Base-by-base conservation (phyloP, 1,140 invertebrate genomes). In the Lucilia sericata region DNA sequence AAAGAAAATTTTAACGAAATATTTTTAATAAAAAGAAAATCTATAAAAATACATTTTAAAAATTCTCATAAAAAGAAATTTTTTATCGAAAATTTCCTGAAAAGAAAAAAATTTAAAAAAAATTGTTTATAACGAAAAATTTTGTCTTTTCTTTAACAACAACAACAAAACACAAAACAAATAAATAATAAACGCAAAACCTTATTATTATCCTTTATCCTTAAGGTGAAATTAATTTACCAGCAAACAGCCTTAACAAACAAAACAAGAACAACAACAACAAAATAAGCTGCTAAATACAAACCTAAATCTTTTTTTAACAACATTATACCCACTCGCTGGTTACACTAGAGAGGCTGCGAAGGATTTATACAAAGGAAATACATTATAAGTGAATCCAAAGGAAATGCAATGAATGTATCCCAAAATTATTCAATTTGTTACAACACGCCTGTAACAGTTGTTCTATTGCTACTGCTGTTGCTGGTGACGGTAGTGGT, bases 351-450 rank as follows among this genome's bases (percentile, higher is more conserved):
- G 10, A 42, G 42, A 42, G 42, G 2, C 5, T 7, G 42, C 2
- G 42, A 0, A 5, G 0, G 10, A 42, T 42, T 7, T 42, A 42
- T 17, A 55, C 13, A 55, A 55, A 55, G 17, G 13, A 17, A 55
- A 55, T 55, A 55, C 17, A 55, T 17, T 17, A 55, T 12, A n/a
- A 55, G 12, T 17, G 17, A 55, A 17, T n/a, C 17, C 13, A 55
- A 55, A 13, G 51, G 51, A 55, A 55, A 55, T 55, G 51, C 51
- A 55, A 55, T 55, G 51, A 55, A 55, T 55, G 51, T 55, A 12
- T 55, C 51, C 51, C 51, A 55, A 55, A 70, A n/a, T 19, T 7
- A 21, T 7, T 70, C 19, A 49, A 80, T 80, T 80, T 80, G 47
- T 49, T 49, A 30, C 19, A 55, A 17, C 19, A 10, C 19, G n/a